Evolutionary conservation across 2,888 invertebrate species (phyloP), one percentile per base, ranked within the genome.

Genomic region (Andrena minutula): DNA sequence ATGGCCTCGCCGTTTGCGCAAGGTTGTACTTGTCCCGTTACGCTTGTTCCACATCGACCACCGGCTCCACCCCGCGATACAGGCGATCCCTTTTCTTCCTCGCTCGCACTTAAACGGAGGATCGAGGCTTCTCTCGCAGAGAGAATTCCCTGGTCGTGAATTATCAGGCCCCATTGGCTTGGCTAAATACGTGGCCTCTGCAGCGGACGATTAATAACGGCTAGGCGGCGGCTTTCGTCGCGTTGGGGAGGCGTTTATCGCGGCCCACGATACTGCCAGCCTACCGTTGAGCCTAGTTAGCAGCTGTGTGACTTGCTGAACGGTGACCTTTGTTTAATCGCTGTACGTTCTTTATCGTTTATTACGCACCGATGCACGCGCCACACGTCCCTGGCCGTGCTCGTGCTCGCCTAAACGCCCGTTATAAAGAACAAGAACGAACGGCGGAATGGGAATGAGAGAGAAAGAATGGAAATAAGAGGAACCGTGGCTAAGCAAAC

Each of bases 281-380:
- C 20, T 68, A 56, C 61, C 56, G 79, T 80, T 72, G 56, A 41
- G 66, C 51, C 30, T 69, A 58, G 68, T 79, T 79, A 60, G 64
- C 81, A 81, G 81, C 81, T 81, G 81, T 73, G 69, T 41, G 63
- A 63, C 72, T 68, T 20, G 32, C 26, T 66, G n/a, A 78, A 71
- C 70, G 60, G 70, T 66, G 78, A 32, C 20, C 79, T 81, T 79
- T 79, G 79, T 81, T 81, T 81, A 79, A 79, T 79, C 80, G 80
- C 51, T 30, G 30, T 58, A 60, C 64, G 73, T 73, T 69, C 49
- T 69, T 79, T 79, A 79, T 73, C 81, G 47, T 63, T 58, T 72
- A 72, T 65, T 64, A 73, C 69, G 68, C 58, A 51, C 26, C 63
- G 73, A 49, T 79, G 64, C 73, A 41, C 65, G 61, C 30, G 70